Percentiles rank a stretch among this genome's conserved stretches.
Evolutionary conservation across 2,797 vertebrate genomes (phyloP).

Genomic region (Anguilla obscura): DNA sequence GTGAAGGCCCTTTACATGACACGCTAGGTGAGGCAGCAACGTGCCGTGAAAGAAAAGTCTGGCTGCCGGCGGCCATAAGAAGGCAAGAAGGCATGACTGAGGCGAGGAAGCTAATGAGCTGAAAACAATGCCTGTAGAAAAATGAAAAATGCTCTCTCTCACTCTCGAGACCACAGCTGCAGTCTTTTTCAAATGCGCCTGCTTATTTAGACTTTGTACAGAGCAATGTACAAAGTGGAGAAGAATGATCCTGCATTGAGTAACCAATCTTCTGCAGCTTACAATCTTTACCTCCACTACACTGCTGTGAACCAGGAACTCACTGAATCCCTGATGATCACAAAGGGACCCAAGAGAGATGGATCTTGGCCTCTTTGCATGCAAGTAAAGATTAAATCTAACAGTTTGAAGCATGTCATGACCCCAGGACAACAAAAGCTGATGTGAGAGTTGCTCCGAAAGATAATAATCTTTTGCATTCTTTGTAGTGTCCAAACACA

Average conservation of each 20-base stretch:
- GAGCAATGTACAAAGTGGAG: not conserved
- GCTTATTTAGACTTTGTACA: not conserved
- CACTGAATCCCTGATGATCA: not conserved
- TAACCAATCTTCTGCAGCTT: not conserved
- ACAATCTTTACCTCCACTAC: not conserved
- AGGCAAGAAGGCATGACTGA: not conserved
- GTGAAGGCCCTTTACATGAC: not conserved
- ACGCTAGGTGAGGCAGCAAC: constrained; percentile 2
- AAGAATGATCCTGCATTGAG: not conserved
- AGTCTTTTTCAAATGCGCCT: not conserved
- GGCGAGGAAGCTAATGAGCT: constrained; percentile 1
- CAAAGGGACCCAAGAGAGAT: not conserved
- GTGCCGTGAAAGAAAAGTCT: constrained; percentile 2
- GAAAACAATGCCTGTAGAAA: not conserved
- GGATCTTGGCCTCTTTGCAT: not conserved
- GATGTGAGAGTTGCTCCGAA: not conserved
- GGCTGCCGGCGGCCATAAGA: not conserved
- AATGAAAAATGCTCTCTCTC: not conserved
- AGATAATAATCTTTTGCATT: not conserved
- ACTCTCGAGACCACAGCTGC: not conserved
- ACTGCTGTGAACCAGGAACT: not conserved
- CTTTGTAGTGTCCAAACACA: not conserved
- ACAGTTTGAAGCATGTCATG: not conserved
- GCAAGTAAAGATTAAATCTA: not conserved
- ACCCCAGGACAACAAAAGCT: not conserved